Evolutionary conservation across 2,797 vertebrate species (phyloP).

Genomic region (Semaprochilodus insignis): DNA sequence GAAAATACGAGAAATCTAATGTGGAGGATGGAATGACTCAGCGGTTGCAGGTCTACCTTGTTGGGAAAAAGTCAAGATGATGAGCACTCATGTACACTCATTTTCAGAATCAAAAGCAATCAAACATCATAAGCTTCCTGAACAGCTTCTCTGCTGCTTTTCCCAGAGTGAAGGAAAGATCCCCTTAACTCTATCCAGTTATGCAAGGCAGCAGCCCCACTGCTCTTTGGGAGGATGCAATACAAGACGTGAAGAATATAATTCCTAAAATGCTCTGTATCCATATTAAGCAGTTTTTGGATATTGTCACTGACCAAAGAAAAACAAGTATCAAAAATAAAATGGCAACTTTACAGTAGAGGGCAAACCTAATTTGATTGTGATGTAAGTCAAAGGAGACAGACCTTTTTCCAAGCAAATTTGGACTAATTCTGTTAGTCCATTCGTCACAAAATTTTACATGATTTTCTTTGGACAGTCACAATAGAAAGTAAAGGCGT

Average conservation of each 20-base stretch:
- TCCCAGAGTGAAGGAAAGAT: not conserved
- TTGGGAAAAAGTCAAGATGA: not conserved
- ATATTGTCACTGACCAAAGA: too few relatives aligned
- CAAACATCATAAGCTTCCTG: not conserved
- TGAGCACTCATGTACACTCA: not conserved
- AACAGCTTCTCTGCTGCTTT: not conserved
- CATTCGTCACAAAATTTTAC: too few relatives aligned
- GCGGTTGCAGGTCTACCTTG: not conserved
- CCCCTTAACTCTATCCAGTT: not conserved
- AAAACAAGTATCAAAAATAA: too few relatives aligned
- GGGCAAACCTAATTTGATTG: too few relatives aligned
- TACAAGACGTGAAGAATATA: not conserved
- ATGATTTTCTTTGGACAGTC: too few relatives aligned
- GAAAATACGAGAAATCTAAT: not conserved
- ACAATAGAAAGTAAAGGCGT: too few relatives aligned
- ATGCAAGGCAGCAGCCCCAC: not conserved
- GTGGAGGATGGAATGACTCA: not conserved
- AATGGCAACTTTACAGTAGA: too few relatives aligned
- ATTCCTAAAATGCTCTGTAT: too few relatives aligned
- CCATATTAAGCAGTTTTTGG: too few relatives aligned
- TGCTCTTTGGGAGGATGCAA: not conserved
- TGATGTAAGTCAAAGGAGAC: too few relatives aligned
- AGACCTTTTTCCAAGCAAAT: too few relatives aligned
- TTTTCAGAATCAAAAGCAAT: not conserved
- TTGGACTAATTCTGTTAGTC: too few relatives aligned